Conservation (phyloP, 2,888 invertebrate genomes). For the Hemaris fuciformis region DNA sequence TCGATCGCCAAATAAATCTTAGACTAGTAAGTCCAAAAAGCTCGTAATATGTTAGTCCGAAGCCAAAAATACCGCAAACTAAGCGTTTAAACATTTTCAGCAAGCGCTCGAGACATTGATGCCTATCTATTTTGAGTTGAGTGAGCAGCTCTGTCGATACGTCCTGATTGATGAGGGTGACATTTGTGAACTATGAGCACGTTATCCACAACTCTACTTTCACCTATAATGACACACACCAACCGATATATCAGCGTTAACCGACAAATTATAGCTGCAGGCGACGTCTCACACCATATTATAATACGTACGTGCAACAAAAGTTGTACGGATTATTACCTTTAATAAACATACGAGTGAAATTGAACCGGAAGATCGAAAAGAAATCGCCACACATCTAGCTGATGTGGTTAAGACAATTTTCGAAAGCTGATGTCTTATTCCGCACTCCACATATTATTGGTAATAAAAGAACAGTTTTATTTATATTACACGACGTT, state of each 20-base stretch:
- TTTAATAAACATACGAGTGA: constrained; percentile 52
- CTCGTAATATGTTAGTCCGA: not conserved
- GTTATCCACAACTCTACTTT: constrained; percentile 53
- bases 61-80: not conserved
- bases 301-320: constrained; percentile 32
- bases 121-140: constrained; percentile 6
- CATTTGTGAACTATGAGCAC: constrained; percentile 54
- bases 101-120: not conserved
- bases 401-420: constrained; percentile 50
- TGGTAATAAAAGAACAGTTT: constrained; percentile 39
- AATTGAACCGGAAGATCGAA: constrained; percentile 67
- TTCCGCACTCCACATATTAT: constrained; percentile 31
- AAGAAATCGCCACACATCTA: constrained; percentile 56
- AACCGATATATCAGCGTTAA: constrained; percentile 54
- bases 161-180: constrained; percentile 25
- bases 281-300: constrained; percentile 30
- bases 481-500: constrained; percentile 29
- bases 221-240: constrained; percentile 53
- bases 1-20: not conserved
- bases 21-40: not conserved
- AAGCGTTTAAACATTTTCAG: not conserved
- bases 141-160: constrained; percentile 4
- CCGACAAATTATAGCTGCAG: constrained; percentile 52
- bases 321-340: constrained; percentile 44
- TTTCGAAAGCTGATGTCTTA: constrained; percentile 50